Percentiles rank a stretch among this genome's conserved stretches.
Evolutionary conservation across 2,797 vertebrate species (phyloP).

Genomic region (Parambassis ranga): DNA sequence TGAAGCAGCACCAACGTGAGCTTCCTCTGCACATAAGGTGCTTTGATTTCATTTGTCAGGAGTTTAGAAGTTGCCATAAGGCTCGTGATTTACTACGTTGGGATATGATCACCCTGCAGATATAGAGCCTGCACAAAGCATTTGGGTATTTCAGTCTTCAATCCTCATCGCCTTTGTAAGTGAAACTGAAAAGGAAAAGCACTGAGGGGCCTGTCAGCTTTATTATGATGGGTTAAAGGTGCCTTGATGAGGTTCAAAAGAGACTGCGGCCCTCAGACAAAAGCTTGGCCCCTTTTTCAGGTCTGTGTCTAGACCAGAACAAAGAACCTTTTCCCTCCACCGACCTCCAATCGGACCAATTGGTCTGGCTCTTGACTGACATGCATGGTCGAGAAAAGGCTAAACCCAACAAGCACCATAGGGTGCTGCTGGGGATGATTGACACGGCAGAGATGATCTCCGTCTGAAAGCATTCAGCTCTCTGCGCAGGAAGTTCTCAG

Average conservation of each 20-base stretch:
- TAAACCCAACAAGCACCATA: slow-evolving; percentile 27
- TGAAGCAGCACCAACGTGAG: neutral
- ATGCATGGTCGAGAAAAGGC: slow-evolving; percentile 35
- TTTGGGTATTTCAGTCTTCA: slow-evolving; percentile 20
- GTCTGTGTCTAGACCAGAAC: slow-evolving; percentile 63
- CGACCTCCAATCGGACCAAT: slow-evolving; percentile 23
- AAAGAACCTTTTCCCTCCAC: slow-evolving; percentile 49
- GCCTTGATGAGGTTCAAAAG: slow-evolving; percentile 59
- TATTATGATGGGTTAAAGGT: slow-evolving; percentile 56
- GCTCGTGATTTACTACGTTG: slow-evolving; percentile 25
- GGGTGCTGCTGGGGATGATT: slow-evolving; percentile 39
- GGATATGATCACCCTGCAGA: slow-evolving; percentile 39
- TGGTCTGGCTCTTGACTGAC: slow-evolving; percentile 51
- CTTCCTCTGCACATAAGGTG: neutral
- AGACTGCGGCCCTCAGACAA: slow-evolving; percentile 58
- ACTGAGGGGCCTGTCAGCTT: slow-evolving; percentile 33
- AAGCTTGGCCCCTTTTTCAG: slow-evolving; percentile 46
- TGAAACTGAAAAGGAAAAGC: slow-evolving; percentile 53
- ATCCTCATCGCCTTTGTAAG: slow-evolving; percentile 31
- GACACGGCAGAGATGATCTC: slow-evolving; percentile 47
- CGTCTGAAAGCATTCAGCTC: slow-evolving; percentile 35
- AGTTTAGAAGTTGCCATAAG: slow-evolving; percentile 7
- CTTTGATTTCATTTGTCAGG: slow-evolving; percentile 27
- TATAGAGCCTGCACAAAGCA: slow-evolving; percentile 29
- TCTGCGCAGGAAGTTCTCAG: neutral